These are phyloP conservation scores for Mycteria americana DNA, from an alignment of 2,797 vertebrate species.

Conservation along the genomic window DNA sequence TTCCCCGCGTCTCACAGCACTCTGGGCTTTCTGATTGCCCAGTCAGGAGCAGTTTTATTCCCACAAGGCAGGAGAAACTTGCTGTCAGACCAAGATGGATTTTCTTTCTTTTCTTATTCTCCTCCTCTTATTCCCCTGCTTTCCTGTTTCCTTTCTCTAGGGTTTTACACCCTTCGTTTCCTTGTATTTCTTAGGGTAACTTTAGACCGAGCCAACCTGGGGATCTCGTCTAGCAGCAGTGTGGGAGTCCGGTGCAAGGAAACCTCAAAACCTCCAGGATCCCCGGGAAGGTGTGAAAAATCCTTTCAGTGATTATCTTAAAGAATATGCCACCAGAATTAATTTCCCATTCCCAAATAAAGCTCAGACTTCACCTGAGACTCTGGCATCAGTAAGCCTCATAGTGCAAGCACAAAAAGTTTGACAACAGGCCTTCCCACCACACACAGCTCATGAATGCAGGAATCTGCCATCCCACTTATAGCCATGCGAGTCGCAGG, in stretches of 20 bases:
- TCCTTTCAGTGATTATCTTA: neutral
- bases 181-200: neutral
- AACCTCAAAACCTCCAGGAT: neutral
- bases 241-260: neutral
- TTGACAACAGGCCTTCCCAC: neutral
- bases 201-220: neutral
- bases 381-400: neutral
- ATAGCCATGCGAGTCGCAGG: fast-evolving
- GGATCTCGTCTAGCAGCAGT: neutral
- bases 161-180: neutral
- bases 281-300: neutral
- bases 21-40: neutral
- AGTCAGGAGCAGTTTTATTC: neutral
- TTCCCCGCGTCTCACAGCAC: neutral
- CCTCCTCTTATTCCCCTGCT: neutral
- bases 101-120: neutral
- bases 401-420: neutral
- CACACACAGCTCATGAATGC: neutral
- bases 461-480: neutral
- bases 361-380: neutral
- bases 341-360: neutral
- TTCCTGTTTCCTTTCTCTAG: neutral
- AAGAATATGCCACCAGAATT: neutral
- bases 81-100: neutral
- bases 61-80: neutral